Evolutionary conservation across 2,113 vertebrate species (phyloP).

Genomic region (Poeciliopsis prolifica): DNA sequence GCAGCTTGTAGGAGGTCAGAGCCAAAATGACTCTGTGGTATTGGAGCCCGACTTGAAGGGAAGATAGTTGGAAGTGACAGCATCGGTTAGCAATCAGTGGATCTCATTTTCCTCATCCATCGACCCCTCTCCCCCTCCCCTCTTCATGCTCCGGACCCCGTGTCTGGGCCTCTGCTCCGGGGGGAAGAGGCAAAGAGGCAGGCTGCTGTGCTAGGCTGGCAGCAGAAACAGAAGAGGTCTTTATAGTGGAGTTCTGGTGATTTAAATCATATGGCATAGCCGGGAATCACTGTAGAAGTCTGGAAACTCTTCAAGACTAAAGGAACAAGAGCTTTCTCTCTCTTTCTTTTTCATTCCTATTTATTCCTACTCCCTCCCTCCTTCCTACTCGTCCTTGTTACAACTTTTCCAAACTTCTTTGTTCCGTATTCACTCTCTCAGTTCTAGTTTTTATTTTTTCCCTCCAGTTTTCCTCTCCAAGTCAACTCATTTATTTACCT

Average conservation of each 20-base stretch:
- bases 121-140: constrained; percentile 20
- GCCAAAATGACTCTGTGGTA: constrained; percentile 72
- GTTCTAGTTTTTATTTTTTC: constrained; percentile 52
- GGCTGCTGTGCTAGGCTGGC: constrained; percentile 83
- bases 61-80: constrained; percentile 74
- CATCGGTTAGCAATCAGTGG: constrained; percentile 75
- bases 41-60: constrained; percentile 69
- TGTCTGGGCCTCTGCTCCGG: constrained; percentile 78
- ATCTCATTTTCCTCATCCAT: constrained; percentile 69
- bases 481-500: constrained; percentile 51
- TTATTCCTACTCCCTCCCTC: constrained; percentile 34
- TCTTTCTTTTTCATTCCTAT: constrained; percentile 45
- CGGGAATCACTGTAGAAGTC: constrained; percentile 82
- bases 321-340: constrained; percentile 79
- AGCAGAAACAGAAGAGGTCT: constrained; percentile 86
- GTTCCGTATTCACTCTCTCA: constrained; percentile 68
- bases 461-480: constrained; percentile 50
- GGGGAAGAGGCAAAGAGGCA: constrained; percentile 74
- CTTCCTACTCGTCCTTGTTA: constrained; percentile 76
- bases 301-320: constrained; percentile 81
- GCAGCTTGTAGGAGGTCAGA: constrained; percentile 58
- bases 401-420: constrained; percentile 72
- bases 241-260: constrained; percentile 87
- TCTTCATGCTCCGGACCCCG: constrained; percentile 68
- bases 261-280: constrained; percentile 90